Percentiles rank a stretch among this genome's conserved stretches.
These are phyloP conservation scores for Ceratina australensis DNA, from an alignment of 1,140 invertebrate genomes.

Conservation along the genomic window DNA sequence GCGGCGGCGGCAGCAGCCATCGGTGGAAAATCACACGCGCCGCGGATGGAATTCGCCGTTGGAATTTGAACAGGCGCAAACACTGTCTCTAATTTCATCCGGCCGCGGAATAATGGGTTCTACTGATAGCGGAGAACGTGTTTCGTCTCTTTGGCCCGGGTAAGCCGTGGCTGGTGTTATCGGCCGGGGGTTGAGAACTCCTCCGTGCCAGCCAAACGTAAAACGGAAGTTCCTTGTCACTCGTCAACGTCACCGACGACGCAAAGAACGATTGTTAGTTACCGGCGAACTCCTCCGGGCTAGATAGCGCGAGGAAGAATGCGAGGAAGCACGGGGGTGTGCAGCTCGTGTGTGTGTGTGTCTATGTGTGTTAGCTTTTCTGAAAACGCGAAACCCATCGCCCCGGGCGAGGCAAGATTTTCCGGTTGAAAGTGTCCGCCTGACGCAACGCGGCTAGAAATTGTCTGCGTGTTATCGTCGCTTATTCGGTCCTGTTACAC, in stretches of 20 bases:
- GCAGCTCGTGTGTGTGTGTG: not conserved
- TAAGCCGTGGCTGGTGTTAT: not conserved
- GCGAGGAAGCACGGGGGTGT: not conserved
- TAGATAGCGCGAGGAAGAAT: not conserved
- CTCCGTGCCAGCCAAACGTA: not conserved
- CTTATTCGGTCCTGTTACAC: not conserved
- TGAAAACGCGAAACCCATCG: constrained; percentile 1
- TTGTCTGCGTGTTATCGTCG: not conserved
- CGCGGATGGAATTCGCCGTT: constrained; percentile 16
- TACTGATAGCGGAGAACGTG: no score
- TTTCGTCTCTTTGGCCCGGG: not conserved
- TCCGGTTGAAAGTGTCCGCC: not conserved
- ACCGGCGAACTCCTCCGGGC: not conserved
- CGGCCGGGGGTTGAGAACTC: not conserved
- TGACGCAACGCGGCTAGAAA: not conserved
- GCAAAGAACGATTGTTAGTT: constrained; percentile 2
- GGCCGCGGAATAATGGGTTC: constrained; percentile 1
- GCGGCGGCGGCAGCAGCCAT: no score
- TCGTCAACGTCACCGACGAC: not conserved
- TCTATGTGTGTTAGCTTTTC: not conserved
- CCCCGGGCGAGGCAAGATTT: not conserved
- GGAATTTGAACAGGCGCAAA: constrained; percentile 25
- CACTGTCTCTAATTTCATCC: constrained; percentile 27
- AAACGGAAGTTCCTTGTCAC: not conserved
- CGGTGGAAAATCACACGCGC: not conserved